Evolutionary conservation across 2,113 vertebrate species (phyloP).

Genomic region (Anthoscopus minutus): DNA sequence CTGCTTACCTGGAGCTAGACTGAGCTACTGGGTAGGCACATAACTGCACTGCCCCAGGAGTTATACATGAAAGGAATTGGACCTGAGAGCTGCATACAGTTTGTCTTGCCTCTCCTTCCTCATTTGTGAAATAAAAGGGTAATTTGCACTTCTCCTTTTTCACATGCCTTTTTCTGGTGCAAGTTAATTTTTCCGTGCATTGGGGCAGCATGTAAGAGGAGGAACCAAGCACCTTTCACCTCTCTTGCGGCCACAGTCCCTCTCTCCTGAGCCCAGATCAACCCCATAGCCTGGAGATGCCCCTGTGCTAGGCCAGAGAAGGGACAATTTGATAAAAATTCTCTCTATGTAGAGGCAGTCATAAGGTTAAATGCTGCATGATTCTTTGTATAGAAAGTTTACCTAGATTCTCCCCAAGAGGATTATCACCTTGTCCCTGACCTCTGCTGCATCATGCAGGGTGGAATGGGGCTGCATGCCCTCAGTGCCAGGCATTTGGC

Average conservation of each 20-base stretch:
- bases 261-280: neutral
- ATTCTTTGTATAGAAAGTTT: neutral
- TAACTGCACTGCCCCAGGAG: neutral
- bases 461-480: neutral
- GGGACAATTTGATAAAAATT: neutral
- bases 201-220: neutral
- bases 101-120: neutral
- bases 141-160: neutral
- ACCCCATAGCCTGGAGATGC: neutral
- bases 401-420: neutral
- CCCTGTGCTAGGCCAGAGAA: neutral
- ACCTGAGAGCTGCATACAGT: neutral
- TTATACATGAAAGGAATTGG: neutral
- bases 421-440: neutral
- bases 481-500: accelerated
- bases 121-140: neutral
- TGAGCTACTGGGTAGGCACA: neutral
- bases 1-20: neutral
- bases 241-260: neutral
- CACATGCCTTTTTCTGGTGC: neutral
- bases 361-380: neutral
- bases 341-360: accelerated
- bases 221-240: neutral
- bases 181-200: neutral
- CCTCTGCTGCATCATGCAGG: neutral